phyloP scores from a whole-genome alignment of 2,113 vertebrate genomes.

The Nannobrachium achirus region DNA sequence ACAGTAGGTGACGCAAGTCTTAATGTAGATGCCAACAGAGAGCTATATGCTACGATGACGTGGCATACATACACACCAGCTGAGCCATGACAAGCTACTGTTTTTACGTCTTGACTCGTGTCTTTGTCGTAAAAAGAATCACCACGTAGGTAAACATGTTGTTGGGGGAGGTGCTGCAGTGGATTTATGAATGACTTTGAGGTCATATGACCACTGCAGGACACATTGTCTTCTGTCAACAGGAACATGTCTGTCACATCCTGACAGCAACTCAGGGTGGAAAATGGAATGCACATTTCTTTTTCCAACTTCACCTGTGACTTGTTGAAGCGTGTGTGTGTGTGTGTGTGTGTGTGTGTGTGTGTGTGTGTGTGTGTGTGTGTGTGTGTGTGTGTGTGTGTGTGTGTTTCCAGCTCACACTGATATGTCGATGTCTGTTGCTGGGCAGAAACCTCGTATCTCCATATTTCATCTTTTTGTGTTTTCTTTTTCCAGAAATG shows the following conservation, averaged over 20 bases:
- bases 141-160: constrained; percentile 45
- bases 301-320: constrained; percentile 25
- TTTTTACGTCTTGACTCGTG: constrained; percentile 21
- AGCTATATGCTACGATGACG: too few species aligned
- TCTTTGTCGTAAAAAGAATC: constrained; percentile 48
- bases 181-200: constrained; percentile 45
- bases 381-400: constrained; percentile 28
- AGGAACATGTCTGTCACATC: constrained; percentile 60
- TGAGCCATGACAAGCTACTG: constrained; percentile 21
- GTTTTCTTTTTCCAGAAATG: too few species aligned
- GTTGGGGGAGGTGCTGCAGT: constrained; percentile 48
- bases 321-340: constrained; percentile 45
- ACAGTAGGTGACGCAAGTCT: too few species aligned
- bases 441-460: too few species aligned
- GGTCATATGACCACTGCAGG: constrained; percentile 57
- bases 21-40: too few species aligned
- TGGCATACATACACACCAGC: too few species aligned
- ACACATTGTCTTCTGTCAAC: constrained; percentile 60
- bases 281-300: constrained; percentile 18
- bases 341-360: constrained; percentile 17
- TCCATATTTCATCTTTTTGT: too few species aligned
- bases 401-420: not conserved
- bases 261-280: constrained; percentile 54
- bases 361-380: constrained; percentile 24
- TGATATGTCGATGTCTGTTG: not conserved